Percentiles rank a stretch among this genome's conserved stretches.
These are phyloP conservation scores for Papilio elwesi DNA, from an alignment of 2,888 invertebrate genomes.

Conservation along the genomic window DNA sequence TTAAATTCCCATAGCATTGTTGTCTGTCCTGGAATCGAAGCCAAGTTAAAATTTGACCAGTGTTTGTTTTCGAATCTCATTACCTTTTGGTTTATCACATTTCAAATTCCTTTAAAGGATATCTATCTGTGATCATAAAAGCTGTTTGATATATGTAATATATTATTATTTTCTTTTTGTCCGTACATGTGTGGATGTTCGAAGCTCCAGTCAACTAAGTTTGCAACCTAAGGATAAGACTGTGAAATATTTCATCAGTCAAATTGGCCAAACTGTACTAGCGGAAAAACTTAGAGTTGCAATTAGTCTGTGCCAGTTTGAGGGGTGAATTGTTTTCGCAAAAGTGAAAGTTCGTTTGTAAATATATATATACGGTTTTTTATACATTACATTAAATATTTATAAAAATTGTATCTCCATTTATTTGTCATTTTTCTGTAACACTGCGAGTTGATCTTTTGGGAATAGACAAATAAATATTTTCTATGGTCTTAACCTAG, in stretches of 20 bases:
- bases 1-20: too few relatives aligned
- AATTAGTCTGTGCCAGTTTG: conserved; percentile 3
- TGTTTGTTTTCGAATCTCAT: too few relatives aligned
- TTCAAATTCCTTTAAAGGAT: too few relatives aligned
- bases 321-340: neutral
- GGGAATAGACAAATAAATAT: neutral
- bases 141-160: neutral
- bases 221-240: neutral
- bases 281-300: conserved; percentile 4
- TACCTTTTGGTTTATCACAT: too few relatives aligned
- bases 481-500: neutral
- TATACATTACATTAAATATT: conserved; percentile 19
- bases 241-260: conserved; percentile 6
- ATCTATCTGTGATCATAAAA: too few relatives aligned
- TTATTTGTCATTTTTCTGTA: neutral
- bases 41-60: too few relatives aligned
- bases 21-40: too few relatives aligned
- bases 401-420: conserved; percentile 1
- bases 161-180: neutral
- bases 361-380: conserved; percentile 21
- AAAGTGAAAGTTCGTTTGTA: conserved; percentile 23
- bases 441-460: conserved; percentile 1
- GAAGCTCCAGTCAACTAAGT: neutral
- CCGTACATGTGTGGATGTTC: neutral
- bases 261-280: conserved; percentile 12